These are phyloP conservation scores for Eulacestoma nigropectus DNA, from an alignment of 2,113 vertebrate genomes.

Conservation along the genomic window DNA sequence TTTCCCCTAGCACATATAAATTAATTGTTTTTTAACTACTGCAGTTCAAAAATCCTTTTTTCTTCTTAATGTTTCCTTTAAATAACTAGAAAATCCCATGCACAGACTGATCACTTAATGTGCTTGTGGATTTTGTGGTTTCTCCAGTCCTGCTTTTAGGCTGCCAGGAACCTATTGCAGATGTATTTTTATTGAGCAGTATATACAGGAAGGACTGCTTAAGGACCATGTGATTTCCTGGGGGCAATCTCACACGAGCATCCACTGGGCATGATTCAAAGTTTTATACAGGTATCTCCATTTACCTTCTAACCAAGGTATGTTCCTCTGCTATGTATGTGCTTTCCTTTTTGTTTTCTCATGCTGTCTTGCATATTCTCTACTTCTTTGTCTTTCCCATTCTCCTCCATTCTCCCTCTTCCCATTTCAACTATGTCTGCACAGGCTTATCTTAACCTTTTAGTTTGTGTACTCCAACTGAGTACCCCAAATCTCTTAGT, in stretches of 20 bases:
- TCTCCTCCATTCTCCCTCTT: neutral
- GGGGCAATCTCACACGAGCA: neutral
- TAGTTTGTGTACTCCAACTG: neutral
- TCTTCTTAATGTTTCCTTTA: neutral
- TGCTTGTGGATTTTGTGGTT: conserved; percentile 21
- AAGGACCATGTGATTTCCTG: neutral
- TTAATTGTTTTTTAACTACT: neutral
- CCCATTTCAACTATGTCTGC: neutral
- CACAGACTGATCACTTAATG: neutral
- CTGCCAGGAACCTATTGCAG: neutral
- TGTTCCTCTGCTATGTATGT: neutral
- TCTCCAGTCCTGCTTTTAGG: neutral
- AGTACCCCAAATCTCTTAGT: neutral
- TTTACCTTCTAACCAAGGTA: neutral
- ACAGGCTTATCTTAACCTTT: neutral
- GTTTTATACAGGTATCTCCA: neutral
- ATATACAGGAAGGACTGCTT: neutral
- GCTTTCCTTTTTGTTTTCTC: neutral
- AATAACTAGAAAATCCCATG: neutral
- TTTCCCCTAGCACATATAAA: neutral
- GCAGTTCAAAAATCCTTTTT: neutral
- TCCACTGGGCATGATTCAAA: neutral
- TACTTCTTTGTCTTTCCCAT: neutral
- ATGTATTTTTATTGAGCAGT: neutral
- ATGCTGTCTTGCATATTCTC: neutral